phyloP scores from a whole-genome alignment of 2,113 vertebrate genomes.

The Ctenodactylus gundi region DNA sequence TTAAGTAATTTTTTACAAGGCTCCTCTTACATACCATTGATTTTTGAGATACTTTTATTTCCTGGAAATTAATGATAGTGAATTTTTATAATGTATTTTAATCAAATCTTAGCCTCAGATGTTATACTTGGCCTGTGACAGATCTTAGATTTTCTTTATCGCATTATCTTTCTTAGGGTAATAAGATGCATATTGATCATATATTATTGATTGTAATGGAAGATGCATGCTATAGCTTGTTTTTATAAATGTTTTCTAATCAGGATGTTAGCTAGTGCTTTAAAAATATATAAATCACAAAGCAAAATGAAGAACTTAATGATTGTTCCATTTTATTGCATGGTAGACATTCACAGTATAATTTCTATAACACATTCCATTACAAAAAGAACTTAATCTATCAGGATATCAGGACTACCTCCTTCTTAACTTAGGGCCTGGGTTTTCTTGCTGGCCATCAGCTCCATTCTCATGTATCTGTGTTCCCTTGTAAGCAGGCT shows the following conservation, averaged over 20 bases:
- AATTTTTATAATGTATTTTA: slow-evolving; percentile 56
- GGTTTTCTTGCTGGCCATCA: neutral
- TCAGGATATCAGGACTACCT: neutral
- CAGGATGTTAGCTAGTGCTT: neutral
- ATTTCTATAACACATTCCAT: neutral
- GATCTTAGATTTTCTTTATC: slow-evolving; percentile 1
- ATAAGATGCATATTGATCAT: neutral
- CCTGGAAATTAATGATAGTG: slow-evolving; percentile 53
- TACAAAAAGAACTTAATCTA: neutral
- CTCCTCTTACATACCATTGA: slow-evolving; percentile 27
- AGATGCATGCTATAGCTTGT: neutral
- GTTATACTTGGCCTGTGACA: slow-evolving; percentile 2
- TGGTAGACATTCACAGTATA: neutral
- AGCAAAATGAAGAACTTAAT: neutral
- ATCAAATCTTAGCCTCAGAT: neutral
- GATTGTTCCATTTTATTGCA: neutral
- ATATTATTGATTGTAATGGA: neutral
- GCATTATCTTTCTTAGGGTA: neutral
- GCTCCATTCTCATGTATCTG: neutral
- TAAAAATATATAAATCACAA: neutral
- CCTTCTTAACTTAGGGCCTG: neutral
- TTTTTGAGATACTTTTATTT: slow-evolving; percentile 62
- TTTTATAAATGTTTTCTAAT: slow-evolving; percentile 27
- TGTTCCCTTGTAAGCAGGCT: neutral
- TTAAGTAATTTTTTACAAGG: slow-evolving; percentile 51